Evolutionary conservation across 2,113 vertebrate genomes (phyloP).

Genomic region (Sebastes fasciatus): DNA sequence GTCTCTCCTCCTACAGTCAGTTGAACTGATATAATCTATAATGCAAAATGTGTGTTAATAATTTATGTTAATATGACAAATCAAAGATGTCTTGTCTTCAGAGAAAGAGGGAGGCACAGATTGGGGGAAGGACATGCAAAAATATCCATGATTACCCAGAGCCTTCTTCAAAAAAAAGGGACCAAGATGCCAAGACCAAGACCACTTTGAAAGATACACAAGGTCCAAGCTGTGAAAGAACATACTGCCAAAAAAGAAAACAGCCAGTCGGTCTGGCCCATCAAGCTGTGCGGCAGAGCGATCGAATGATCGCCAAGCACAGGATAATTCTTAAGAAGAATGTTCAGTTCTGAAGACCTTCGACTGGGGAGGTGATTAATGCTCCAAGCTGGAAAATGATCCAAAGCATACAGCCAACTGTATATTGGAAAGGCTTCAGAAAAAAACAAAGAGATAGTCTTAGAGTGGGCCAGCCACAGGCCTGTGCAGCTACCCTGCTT

Average conservation of each 20-base stretch:
- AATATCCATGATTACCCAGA: background rate
- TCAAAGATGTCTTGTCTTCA: background rate
- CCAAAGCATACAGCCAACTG: background rate
- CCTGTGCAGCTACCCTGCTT: background rate
- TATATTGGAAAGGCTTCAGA: slow-evolving; percentile 4
- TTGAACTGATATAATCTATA: background rate
- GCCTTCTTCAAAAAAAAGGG: background rate
- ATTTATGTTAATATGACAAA: background rate
- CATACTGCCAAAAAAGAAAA: background rate
- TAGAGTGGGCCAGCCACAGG: background rate
- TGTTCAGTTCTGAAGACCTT: background rate
- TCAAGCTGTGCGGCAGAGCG: background rate
- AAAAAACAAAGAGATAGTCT: background rate
- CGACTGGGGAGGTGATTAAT: slow-evolving; percentile 1
- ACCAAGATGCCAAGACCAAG: background rate
- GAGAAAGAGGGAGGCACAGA: background rate
- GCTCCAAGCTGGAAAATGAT: background rate
- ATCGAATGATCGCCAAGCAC: background rate
- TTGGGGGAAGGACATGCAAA: background rate
- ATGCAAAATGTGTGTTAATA: background rate
- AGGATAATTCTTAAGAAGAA: background rate
- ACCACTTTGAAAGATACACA: background rate
- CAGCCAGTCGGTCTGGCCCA: background rate
- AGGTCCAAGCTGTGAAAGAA: background rate
- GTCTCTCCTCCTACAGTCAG: background rate